phyloP scores from a whole-genome alignment of 2,888 invertebrate genomes.

The Nomada lathburiana region DNA sequence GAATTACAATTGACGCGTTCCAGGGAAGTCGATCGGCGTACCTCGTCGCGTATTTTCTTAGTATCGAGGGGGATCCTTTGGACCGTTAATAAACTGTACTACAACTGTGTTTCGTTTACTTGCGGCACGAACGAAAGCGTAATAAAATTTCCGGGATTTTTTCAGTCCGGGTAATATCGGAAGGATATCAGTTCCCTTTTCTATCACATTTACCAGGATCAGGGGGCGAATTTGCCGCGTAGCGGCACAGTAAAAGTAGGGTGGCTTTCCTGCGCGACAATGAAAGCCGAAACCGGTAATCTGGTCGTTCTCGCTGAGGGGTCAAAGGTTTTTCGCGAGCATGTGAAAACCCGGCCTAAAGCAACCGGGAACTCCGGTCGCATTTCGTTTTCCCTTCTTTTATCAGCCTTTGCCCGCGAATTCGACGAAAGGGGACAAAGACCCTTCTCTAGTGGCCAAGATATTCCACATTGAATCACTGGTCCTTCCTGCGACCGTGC shows the following conservation, averaged over 20 bases:
- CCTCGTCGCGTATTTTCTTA: background rate
- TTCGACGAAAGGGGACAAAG: slow-evolving; percentile 65
- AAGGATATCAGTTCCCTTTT: slow-evolving; percentile 60
- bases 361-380: slow-evolving; percentile 37
- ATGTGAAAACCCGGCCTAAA: slow-evolving; percentile 58
- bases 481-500: slow-evolving; percentile 31
- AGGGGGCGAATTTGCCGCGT: slow-evolving; percentile 74
- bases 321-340: slow-evolving; percentile 61
- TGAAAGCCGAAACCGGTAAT: slow-evolving; percentile 75
- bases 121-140: no score
- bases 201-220: slow-evolving; percentile 75
- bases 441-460: slow-evolving; percentile 45
- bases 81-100: no score
- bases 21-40: slow-evolving; percentile 12
- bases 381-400: slow-evolving; percentile 45
- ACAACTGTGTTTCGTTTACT: no score
- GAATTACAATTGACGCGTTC: slow-evolving; percentile 21
- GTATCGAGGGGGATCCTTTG: background rate
- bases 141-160: slow-evolving; percentile 42
- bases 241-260: slow-evolving; percentile 21
- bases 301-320: slow-evolving; percentile 69
- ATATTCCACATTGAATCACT: slow-evolving; percentile 63
- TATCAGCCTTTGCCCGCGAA: slow-evolving; percentile 64
- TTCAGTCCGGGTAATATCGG: background rate
- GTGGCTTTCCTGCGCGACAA: slow-evolving; percentile 29